These are phyloP conservation scores for Boulengeromyrus knoepffleri DNA, from an alignment of 2,113 vertebrate genomes.

Conservation along the genomic window DNA sequence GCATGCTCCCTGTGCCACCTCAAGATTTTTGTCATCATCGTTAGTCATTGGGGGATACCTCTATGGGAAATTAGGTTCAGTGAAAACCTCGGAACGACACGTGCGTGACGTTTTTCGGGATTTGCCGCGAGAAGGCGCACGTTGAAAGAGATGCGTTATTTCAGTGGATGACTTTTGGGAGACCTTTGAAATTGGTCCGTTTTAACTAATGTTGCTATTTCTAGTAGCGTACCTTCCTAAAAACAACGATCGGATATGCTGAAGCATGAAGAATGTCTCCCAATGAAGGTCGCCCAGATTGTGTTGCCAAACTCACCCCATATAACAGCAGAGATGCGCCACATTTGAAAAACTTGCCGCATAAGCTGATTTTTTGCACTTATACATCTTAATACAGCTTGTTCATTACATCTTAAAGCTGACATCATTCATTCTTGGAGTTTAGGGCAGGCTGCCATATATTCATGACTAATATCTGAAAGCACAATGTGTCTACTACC, in stretches of 20 bases:
- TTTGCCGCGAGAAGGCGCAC: constrained; percentile 18
- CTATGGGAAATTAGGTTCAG: background rate
- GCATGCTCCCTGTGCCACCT: background rate
- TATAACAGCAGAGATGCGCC: background rate
- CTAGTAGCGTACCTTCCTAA: constrained; percentile 22
- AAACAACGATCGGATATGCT: constrained; percentile 31
- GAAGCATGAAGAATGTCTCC: constrained; percentile 25
- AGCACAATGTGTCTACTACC: background rate
- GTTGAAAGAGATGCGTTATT: constrained; percentile 17
- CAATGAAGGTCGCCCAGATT: constrained; percentile 30
- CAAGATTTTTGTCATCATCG: background rate
- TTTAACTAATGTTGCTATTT: constrained; percentile 26
- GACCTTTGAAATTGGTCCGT: constrained; percentile 34
- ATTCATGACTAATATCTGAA: background rate
- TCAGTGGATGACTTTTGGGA: constrained; percentile 23
- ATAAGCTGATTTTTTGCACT: constrained; percentile 27
- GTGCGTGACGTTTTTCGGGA: constrained; percentile 20
- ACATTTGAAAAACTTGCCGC: constrained; percentile 7
- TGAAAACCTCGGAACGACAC: background rate
- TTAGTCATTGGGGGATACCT: background rate
- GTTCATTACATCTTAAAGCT: constrained; percentile 32
- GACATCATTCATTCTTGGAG: constrained; percentile 27
- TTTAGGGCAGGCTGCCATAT: background rate
- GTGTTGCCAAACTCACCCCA: background rate
- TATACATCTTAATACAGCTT: constrained; percentile 33